Base-by-base conservation (phyloP, 1,140 invertebrate species). In the Ctenoplectra terminalis region DNA sequence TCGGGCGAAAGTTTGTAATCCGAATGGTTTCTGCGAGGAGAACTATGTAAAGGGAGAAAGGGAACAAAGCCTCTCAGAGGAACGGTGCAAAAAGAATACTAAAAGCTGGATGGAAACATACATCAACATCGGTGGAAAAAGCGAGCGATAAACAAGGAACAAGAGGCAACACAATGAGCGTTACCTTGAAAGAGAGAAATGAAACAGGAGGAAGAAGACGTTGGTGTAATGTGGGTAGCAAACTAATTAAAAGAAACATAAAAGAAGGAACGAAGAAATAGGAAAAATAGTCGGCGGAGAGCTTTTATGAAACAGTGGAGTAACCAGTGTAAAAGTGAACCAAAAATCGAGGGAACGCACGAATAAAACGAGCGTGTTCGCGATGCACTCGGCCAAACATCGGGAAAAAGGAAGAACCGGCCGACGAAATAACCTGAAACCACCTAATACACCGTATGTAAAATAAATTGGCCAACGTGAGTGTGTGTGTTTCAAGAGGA, bases 211-310 rank as follows among this genome's bases (percentile, higher is more conserved):
- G 4, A 29, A 2, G 13, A 77, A 58, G 46, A 70, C 29, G 52
- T n/a, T 43, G 37, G 37, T 13, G 40, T 11, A 58, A 48, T 52
- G 37, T n/a, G 6, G 29, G 17, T 34, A 46, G 64, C 64, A 58
- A 70, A 77, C 52, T 77, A 70, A 77, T 77, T 77, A 58, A 69
- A 58, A 46, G 48, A 46, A n/a, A 23, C 29, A 9, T 40, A 58
- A 66, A 9, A 48, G 58, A 46, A 31, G n/a, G 20, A 40, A 20
- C 4, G 6, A 40, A 7, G 3, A 2, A n/a, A 40, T 31, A 31
- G 4, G 37, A 29, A 26, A n/a, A 34, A 46, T 13, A 46, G 56
- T 50, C 29, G 1, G 15, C 6, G 17, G 11, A 37, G n/a, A 37
- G 23, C 29, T 70, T 23, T 70, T 52, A 52, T 17, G 26, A 74